A percentile compares a stretch with the other conserved stretches of the same genome.
Conservation (phyloP, 1,140 invertebrate species). For the Holotrichia oblita region DNA sequence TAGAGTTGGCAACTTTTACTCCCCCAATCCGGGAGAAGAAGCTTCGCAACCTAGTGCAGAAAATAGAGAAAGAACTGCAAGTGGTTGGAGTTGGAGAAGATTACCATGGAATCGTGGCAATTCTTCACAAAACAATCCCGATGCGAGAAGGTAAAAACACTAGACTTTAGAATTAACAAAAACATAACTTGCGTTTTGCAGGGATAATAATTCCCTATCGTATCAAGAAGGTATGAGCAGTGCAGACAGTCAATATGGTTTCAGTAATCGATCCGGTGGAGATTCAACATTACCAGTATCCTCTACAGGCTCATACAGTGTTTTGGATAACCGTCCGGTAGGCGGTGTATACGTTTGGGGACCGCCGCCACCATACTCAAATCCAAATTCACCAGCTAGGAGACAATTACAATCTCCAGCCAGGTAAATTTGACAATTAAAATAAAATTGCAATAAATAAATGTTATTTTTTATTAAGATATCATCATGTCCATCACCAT, state of each 20-base stretch:
- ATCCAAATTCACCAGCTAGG: conserved; percentile 73
- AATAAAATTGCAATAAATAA: background rate
- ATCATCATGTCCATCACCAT: conserved; percentile 59
- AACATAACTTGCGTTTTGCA: conserved; percentile 43
- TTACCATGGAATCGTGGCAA: conserved; percentile 65
- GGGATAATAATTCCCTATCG: conserved; percentile 55
- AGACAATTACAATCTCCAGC: conserved; percentile 54
- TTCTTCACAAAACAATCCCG: conserved; percentile 48
- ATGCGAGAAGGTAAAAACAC: conserved; percentile 17
- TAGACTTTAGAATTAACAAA: background rate
- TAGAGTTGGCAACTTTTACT: conserved; percentile 79
- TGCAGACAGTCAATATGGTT: conserved; percentile 74
- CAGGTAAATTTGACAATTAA: conserved; percentile 45
- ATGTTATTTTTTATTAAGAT: conserved; percentile 45
- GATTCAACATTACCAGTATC: conserved; percentile 60
- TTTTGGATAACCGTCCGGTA: conserved; percentile 64
- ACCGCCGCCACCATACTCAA: conserved; percentile 78
- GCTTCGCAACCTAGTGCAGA: conserved; percentile 59
- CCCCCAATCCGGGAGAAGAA: conserved; percentile 77
- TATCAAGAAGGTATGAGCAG: conserved; percentile 61
- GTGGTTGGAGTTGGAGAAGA: conserved; percentile 69
- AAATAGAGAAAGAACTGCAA: conserved; percentile 64
- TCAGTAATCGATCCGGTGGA: conserved; percentile 64
- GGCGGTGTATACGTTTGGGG: conserved; percentile 70
- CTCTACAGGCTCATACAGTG: conserved; percentile 64